phyloP scores from a whole-genome alignment of 2,797 vertebrate genomes.

The Macropodus opercularis region DNA sequence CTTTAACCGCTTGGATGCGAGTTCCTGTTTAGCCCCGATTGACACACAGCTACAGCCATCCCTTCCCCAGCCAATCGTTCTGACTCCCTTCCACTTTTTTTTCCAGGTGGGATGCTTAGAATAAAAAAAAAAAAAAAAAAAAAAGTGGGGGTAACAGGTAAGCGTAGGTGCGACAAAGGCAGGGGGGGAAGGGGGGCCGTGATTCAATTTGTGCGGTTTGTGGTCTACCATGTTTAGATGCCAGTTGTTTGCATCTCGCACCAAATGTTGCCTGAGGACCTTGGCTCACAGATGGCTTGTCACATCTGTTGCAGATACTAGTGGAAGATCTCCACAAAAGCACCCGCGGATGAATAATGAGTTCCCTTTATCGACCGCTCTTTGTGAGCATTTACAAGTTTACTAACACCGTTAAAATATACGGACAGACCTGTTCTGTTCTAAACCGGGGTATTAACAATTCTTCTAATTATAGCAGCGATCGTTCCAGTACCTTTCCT shows the following conservation, averaged over 20 bases:
- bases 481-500: conserved; percentile 27
- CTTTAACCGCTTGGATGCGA: conserved; percentile 82
- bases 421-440: conserved; percentile 40
- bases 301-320: conserved; percentile 84
- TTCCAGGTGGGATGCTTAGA: conserved; percentile 32
- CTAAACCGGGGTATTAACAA: conserved; percentile 8
- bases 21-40: conserved; percentile 81
- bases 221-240: conserved; percentile 74
- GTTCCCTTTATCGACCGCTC: conserved; percentile 49
- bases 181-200: conserved; percentile 32
- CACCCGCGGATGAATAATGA: conserved; percentile 75
- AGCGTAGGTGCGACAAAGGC: conserved; percentile 45
- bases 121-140: conserved; percentile 20
- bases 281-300: conserved; percentile 81
- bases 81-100: conserved; percentile 45
- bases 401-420: conserved; percentile 30
- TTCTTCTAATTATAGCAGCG: conserved; percentile 27
- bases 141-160: conserved; percentile 37
- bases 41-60: conserved; percentile 73
- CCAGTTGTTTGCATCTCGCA: conserved; percentile 80
- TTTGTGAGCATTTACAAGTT: conserved; percentile 61
- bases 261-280: conserved; percentile 83
- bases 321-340: conserved; percentile 72
- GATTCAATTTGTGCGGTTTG: conserved; percentile 69
- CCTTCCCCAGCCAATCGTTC: conserved; percentile 57